Percentiles rank a stretch among this genome's conserved stretches.
These are phyloP conservation scores for Cephus pulcher DNA, from an alignment of 2,888 invertebrate species.

Conservation along the genomic window DNA sequence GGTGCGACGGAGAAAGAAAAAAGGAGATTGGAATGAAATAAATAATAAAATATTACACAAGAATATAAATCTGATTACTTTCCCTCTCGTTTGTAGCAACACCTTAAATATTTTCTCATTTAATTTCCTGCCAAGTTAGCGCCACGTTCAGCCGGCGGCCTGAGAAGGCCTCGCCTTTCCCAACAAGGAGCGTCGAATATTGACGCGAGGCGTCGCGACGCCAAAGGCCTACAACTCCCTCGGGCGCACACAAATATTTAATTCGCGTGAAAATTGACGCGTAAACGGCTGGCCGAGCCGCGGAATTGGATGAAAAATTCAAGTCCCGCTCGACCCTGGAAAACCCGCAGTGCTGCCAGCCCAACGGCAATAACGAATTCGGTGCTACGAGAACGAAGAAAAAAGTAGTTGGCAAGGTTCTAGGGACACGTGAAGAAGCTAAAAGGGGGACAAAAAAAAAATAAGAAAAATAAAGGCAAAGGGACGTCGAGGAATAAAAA, in stretches of 20 bases:
- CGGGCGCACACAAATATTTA: slow-evolving; percentile 44
- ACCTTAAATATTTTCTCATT: background rate
- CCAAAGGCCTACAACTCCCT: background rate
- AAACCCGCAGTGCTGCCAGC: background rate
- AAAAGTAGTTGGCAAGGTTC: background rate
- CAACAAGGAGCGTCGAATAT: background rate
- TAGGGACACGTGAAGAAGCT: background rate
- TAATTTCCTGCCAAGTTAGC: background rate
- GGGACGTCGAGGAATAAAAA: background rate
- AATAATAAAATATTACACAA: background rate
- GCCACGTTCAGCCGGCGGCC: background rate
- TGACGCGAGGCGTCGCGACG: background rate
- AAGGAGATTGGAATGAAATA: background rate
- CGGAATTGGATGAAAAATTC: background rate
- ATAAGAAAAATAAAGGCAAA: background rate
- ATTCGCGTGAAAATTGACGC: slow-evolving; percentile 49
- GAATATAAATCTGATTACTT: background rate
- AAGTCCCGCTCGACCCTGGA: background rate
- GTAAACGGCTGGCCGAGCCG: slow-evolving; percentile 19
- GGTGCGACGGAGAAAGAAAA: background rate
- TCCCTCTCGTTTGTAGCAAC: background rate
- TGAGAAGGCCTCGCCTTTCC: background rate
- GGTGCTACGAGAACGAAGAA: background rate
- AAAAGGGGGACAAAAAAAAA: background rate
- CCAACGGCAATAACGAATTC: background rate